Evolutionary conservation across 2,888 invertebrate species (phyloP), one percentile per base, ranked within the genome.

Genomic region (Xestobium rufovillosum): DNA sequence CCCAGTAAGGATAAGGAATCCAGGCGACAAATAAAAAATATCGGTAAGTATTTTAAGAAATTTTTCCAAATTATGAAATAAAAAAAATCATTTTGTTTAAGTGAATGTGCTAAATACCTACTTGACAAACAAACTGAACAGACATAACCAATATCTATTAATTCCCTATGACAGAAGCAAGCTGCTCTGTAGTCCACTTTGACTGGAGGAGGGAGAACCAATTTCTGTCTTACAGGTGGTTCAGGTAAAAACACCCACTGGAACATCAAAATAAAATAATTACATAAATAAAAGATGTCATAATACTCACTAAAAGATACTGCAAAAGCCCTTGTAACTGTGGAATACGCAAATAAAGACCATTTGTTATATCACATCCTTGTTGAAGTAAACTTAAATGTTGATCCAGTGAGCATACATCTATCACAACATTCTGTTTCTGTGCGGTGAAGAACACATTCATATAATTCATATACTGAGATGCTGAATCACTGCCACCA

Each of bases 381-480:
- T 95, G 96, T 61, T 95, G 94, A 32, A 96, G 70, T 13, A 96
- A 67, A 47, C 90, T 89, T 27, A 94, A 74, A 51, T 92, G 89
- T 56, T 88, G 85, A 61, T 90, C 90, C 51, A 96, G 66, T 2
- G 94, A 84, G 57, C 96, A 96, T 2, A 92, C 90, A 67, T 96
- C 96, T 30, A 96, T 75, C 3, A 87, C 74, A 26, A 95, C 81
- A 67, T 84, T 84, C 71, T 91, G 74, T 51, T 82, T 83, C 66
- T 82, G 69, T 2, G 96, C 92, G 2, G 96, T 91, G 57, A 97
- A 96, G 63, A 97, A 95, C 2, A 90, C 87, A 62, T 97, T 97
- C 95, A 97, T 97, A 54, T 95, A 92, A 59, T 91, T 92, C 80
- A 97, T 94, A 56, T 98, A 97, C 60, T 97, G 96, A 0, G 88